Evolutionary conservation across 2,888 invertebrate species (phyloP).

Genomic region (Acheta domesticus): DNA sequence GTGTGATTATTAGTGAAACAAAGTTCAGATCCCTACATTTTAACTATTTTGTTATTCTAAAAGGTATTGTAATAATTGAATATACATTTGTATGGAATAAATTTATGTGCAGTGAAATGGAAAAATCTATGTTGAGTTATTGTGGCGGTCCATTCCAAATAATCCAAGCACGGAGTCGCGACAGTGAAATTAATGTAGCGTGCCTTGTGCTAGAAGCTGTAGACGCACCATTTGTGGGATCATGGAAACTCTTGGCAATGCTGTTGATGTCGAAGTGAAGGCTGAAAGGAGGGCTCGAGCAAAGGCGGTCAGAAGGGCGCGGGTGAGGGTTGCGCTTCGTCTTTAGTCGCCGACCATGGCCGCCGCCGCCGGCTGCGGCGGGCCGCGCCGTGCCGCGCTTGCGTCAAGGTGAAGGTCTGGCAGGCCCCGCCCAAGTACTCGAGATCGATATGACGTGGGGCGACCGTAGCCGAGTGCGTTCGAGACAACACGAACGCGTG

Average conservation of each 20-base stretch:
- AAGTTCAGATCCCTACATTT: slow-evolving; percentile 18
- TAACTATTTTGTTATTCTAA: slow-evolving; percentile 18
- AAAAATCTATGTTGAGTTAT: slow-evolving; percentile 6
- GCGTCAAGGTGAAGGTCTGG: not conserved
- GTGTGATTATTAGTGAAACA: not conserved
- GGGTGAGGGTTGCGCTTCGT: too few species aligned
- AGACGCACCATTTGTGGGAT: too few species aligned
- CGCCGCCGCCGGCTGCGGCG: too few species aligned
- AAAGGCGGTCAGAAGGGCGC: too few species aligned
- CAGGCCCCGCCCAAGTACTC: not conserved
- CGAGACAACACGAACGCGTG: not conserved
- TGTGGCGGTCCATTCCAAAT: not conserved
- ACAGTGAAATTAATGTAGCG: too few species aligned
- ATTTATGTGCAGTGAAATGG: slow-evolving; percentile 10
- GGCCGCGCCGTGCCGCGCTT: not conserved
- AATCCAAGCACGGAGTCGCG: too few species aligned
- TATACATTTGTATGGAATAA: slow-evolving; percentile 18
- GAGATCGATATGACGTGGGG: not conserved
- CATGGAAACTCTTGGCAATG: too few species aligned
- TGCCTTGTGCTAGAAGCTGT: too few species aligned
- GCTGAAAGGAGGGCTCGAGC: too few species aligned
- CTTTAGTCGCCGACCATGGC: not conserved
- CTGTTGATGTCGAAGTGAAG: too few species aligned
- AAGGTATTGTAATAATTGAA: slow-evolving; percentile 18
- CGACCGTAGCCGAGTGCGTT: not conserved